A percentile compares a stretch with the other conserved stretches of the same genome.
Conservation (phyloP, 2,113 vertebrate genomes). For the Tupaia chinensis region DNA sequence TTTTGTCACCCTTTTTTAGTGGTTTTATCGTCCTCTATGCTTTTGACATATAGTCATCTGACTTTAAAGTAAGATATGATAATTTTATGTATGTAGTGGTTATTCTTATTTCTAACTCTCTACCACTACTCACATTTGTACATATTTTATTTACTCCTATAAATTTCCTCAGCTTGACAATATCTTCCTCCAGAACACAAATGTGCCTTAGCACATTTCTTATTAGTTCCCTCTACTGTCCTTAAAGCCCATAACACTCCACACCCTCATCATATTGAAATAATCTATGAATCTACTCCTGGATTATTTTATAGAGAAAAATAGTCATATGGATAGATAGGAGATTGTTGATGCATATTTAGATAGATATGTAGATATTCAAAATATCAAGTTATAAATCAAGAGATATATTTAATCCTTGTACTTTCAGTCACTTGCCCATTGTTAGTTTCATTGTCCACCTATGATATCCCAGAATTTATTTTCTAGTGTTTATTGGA, state of each 20-base stretch:
- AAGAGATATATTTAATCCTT: not conserved
- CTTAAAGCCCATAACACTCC: not conserved
- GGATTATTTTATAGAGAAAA: not conserved
- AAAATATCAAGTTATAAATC: not conserved
- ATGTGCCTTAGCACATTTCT: not conserved
- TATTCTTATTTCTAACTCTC: not conserved
- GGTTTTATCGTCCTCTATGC: not conserved
- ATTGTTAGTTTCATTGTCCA: not conserved
- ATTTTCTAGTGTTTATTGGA: not conserved
- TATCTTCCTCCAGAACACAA: not conserved
- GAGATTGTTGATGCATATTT: not conserved
- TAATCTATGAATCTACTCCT: not conserved
- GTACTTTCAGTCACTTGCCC: not conserved
- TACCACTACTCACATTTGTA: not conserved
- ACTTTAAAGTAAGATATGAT: not conserved
- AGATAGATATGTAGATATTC: not conserved
- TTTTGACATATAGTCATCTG: not conserved
- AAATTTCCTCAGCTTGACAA: not conserved
- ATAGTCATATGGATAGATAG: not conserved
- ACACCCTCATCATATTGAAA: not conserved
- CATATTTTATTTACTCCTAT: not conserved
- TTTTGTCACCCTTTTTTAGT: not conserved
- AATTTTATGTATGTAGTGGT: not conserved
- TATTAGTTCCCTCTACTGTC: not conserved
- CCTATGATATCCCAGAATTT: not conserved